Evolutionary conservation across 2,797 vertebrate species (phyloP).

Genomic region (Cercopithecus petaurista): DNA sequence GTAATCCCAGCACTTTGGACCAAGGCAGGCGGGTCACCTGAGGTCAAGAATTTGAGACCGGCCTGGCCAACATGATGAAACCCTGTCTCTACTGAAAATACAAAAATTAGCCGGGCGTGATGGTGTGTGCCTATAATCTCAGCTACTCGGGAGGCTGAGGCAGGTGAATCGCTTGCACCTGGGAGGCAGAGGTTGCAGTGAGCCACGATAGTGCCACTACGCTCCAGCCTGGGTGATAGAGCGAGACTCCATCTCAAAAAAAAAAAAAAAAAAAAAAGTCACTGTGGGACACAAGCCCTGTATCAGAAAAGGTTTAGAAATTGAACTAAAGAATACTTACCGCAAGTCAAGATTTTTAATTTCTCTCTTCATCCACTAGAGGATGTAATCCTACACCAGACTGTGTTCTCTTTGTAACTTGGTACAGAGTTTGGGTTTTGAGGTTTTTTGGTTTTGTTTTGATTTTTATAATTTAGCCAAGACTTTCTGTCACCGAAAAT

Average conservation of each 20-base stretch:
- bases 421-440: too few relatives aligned
- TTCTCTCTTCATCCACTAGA: constrained; percentile 38
- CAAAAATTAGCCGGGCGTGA: too few relatives aligned
- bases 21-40: too few relatives aligned
- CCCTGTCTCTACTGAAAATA: too few relatives aligned
- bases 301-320: background rate
- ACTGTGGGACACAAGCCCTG: background rate
- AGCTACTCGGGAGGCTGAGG: too few relatives aligned
- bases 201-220: background rate
- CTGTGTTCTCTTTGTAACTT: background rate
- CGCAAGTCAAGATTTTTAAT: background rate
- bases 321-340: rapidly evolving
- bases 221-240: background rate
- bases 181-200: background rate
- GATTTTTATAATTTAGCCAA: background rate
- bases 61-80: too few relatives aligned
- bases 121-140: too few relatives aligned
- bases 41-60: too few relatives aligned
- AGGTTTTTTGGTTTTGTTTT: background rate
- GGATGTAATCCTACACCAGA: background rate
- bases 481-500: background rate
- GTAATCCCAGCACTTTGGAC: too few relatives aligned
- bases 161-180: too few relatives aligned
- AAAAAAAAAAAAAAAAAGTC: background rate
- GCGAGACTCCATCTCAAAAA: background rate